Conservation (phyloP, 2,888 invertebrate species). For the Epinotia bilunana region DNA sequence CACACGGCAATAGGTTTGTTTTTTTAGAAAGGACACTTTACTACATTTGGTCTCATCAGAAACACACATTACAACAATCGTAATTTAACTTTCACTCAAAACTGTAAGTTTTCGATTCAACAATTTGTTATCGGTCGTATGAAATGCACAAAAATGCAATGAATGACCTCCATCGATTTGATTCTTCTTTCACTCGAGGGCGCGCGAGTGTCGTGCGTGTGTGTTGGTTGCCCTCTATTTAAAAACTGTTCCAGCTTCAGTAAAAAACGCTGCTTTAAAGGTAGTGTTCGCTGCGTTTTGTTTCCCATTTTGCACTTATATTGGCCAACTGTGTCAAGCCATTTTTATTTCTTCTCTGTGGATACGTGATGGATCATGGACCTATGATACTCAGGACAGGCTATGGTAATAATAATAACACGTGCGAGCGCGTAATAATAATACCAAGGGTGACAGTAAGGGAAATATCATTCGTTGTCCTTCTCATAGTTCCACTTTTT, state of each 20-base stretch:
- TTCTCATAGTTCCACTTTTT: no score
- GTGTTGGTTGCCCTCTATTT: conserved; percentile 42
- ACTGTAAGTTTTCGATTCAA: conserved; percentile 50
- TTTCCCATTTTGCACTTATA: neutral
- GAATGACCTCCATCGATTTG: conserved; percentile 79
- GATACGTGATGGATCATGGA: no score
- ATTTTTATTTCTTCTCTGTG: no score
- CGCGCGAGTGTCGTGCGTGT: conserved; percentile 37
- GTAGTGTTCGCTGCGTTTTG: neutral
- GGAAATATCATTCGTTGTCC: no score
- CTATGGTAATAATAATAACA: no score
- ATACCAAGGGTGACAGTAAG: no score
- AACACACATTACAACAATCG: conserved; percentile 59
- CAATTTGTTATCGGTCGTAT: conserved; percentile 48
- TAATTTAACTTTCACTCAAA: conserved; percentile 56
- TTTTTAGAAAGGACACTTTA: conserved; percentile 40
- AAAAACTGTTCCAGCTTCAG: conserved; percentile 2
- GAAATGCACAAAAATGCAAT: conserved; percentile 81
- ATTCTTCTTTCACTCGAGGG: conserved; percentile 71
- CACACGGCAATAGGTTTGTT: conserved; percentile 53
- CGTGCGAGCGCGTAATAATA: no score
- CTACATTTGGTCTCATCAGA: conserved; percentile 56
- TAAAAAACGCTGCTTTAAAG: neutral
- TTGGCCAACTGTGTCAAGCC: neutral
- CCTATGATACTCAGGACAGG: no score